Evolutionary conservation across 2,888 invertebrate genomes (phyloP), one percentile per base, ranked within the genome.

Genomic region (Antitype chi): DNA sequence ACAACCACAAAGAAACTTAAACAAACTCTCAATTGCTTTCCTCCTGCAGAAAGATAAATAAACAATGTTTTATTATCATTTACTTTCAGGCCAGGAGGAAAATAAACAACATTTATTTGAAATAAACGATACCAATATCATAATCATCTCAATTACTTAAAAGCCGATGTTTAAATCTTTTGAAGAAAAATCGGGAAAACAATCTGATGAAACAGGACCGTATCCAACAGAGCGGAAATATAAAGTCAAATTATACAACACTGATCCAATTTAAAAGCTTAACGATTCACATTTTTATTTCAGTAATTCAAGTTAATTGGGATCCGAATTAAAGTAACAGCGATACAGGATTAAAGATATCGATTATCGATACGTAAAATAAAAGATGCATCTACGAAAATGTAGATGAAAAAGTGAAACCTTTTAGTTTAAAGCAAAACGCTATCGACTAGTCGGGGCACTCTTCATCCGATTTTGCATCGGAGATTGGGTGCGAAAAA

Each of bases 11-110:
- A 85, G 70, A 52, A 63, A 77, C 72, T 82, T 72, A 43, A 60
- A 70, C 69, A 64, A 82, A 85, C 69, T 85, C 77, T 55, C 82
- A 73, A 83, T 83, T 73, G 64, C 63, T 82, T 85, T 25, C 82
- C 77, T 82, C 83, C 86, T 66, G 62, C 9, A 47, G 17, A 64
- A 70, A 78, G 57, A 70, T 83, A 79, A 83, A 73, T 49, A 86
- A 77, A 78, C 74, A 57, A 71, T 66, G 13, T 77, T 71, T 76
- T 72, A 23, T 59, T 28, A 81, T 63, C n/a, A 71, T 69, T 75
- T 47, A 64, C 28, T 60, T 64, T 20, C 20, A 60, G 25, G 20
- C 55, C 23, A 13, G 1, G 25, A 43, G 23, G 32, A 60, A 76
- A 82, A 76, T 47, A 68, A 74, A 74, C 70, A 68, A 85, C 23